Evolutionary conservation across 2,888 invertebrate genomes (phyloP).

Genomic region (Leuctra nigra): DNA sequence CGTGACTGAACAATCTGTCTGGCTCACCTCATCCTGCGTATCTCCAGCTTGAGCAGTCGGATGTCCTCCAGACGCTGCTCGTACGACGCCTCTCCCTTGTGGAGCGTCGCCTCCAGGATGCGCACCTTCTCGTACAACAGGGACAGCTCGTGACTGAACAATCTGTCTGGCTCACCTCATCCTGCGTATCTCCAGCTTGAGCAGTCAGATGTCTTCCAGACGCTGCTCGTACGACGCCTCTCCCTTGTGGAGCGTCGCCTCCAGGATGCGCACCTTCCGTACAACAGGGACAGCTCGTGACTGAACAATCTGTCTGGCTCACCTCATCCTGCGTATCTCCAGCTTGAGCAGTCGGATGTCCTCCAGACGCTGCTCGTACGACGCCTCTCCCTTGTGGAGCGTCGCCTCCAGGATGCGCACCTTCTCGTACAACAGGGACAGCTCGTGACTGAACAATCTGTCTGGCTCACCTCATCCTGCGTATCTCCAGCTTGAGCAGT

Average conservation of each 20-base stretch:
- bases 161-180: too few relatives aligned
- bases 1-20: too few relatives aligned
- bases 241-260: too few relatives aligned
- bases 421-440: slow-evolving; percentile 70
- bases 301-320: too few relatives aligned
- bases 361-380: slow-evolving; percentile 71
- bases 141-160: slow-evolving; percentile 71
- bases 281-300: too few relatives aligned
- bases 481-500: too few relatives aligned
- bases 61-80: slow-evolving; percentile 78
- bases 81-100: slow-evolving; percentile 70
- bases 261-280: too few relatives aligned
- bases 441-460: too few relatives aligned
- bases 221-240: too few relatives aligned
- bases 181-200: too few relatives aligned
- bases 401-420: slow-evolving; percentile 72
- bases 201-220: too few relatives aligned
- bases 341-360: slow-evolving; percentile 79
- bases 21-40: slow-evolving; percentile 56
- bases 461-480: too few relatives aligned
- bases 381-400: slow-evolving; percentile 65
- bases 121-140: slow-evolving; percentile 71
- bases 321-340: slow-evolving; percentile 61
- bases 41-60: slow-evolving; percentile 72
- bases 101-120: slow-evolving; percentile 70